These are phyloP conservation scores for Unio delphinus DNA, from an alignment of 2,888 invertebrate species.

Conservation along the genomic window DNA sequence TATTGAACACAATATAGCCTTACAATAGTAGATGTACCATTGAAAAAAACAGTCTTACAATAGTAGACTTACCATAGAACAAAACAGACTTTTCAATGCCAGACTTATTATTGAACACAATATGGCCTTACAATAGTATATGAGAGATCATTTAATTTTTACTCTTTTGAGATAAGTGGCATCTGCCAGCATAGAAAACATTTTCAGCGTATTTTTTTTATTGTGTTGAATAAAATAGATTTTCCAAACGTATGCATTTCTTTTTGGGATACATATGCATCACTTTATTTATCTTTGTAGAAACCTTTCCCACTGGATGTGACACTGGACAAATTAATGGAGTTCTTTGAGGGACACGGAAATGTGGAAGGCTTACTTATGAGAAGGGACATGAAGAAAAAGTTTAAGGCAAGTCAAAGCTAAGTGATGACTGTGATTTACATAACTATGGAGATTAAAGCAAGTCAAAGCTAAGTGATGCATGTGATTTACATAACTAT, in stretches of 20 bases:
- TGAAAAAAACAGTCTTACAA: too few species aligned
- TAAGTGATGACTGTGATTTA: not conserved
- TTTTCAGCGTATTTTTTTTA: not conserved
- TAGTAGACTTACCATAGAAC: too few species aligned
- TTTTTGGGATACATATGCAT: too few species aligned
- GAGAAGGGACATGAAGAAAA: slow-evolving; percentile 65
- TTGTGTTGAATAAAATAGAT: not conserved
- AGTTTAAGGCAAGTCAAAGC: slow-evolving; percentile 60
- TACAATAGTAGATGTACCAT: too few species aligned
- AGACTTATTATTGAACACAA: too few species aligned
- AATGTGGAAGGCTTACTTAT: slow-evolving; percentile 79
- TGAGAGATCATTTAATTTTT: too few species aligned
- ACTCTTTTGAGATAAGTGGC: too few species aligned
- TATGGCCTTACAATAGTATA: too few species aligned
- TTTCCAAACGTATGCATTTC: not conserved
- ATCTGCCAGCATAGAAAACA: not conserved
- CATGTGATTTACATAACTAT: too few species aligned
- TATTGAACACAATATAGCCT: too few species aligned
- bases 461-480: slow-evolving; percentile 12
- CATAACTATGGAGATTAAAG: slow-evolving; percentile 47
- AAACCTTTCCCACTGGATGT: slow-evolving; percentile 76
- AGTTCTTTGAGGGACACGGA: slow-evolving; percentile 81
- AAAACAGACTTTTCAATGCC: too few species aligned
- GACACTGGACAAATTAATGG: slow-evolving; percentile 81
- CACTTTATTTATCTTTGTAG: slow-evolving; percentile 73